These are phyloP conservation scores for Drosophila nikananu DNA, from an alignment of 1,140 invertebrate species.

Conservation along the genomic window DNA sequence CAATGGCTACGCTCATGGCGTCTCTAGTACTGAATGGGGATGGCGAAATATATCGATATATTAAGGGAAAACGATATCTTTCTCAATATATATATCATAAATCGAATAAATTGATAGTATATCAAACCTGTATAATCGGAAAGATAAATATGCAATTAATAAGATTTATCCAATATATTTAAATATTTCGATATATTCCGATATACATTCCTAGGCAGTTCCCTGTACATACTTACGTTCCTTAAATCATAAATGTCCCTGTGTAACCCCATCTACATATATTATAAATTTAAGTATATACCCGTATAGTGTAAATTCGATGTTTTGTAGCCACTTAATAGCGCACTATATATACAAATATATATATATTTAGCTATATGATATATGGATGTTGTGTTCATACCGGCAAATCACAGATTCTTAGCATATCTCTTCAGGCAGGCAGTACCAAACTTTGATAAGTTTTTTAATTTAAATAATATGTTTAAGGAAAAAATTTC, in stretches of 20 bases:
- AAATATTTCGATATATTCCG: neutral
- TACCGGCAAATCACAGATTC: neutral
- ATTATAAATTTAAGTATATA: conserved; percentile 2
- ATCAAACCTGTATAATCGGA: neutral
- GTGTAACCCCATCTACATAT: conserved; percentile 1
- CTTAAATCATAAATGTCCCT: neutral
- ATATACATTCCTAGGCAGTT: neutral
- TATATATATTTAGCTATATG: neutral
- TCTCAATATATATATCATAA: neutral
- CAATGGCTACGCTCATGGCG: neutral
- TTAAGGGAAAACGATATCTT: neutral
- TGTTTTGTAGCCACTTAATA: conserved; percentile 22
- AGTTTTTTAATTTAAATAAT: too few relatives aligned
- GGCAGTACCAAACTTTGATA: too few relatives aligned
- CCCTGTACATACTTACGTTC: neutral
- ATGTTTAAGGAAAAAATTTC: neutral
- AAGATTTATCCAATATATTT: neutral
- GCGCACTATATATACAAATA: conserved; percentile 12
- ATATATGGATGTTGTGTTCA: conserved; percentile 19
- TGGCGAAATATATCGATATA: neutral
- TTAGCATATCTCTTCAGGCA: neutral
- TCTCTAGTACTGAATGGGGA: neutral
- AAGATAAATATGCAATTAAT: neutral
- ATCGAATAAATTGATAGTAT: neutral
- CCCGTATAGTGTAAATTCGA: conserved; percentile 13